Percentiles rank a stretch among this genome's conserved stretches.
Conservation (phyloP, 2,888 invertebrate genomes). For the Hydraecia micacea region DNA sequence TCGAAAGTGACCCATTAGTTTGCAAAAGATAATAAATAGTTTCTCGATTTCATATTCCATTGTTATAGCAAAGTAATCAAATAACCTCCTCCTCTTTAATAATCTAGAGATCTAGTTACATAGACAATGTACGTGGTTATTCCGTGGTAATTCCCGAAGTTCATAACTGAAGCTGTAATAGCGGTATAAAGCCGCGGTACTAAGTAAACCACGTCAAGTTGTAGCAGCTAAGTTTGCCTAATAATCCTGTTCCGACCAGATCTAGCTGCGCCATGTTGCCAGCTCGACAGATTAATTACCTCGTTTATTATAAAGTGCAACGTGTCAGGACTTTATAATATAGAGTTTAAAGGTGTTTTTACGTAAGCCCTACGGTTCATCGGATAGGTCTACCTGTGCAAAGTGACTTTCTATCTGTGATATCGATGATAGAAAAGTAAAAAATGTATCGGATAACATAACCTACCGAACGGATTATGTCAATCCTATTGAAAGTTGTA, state of each 20-base stretch:
- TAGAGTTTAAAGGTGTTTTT: constrained; percentile 1
- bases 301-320: constrained; percentile 49
- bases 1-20: neutral
- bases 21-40: neutral
- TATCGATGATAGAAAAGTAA: no score
- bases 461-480: neutral
- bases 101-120: neutral
- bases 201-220: constrained; percentile 67
- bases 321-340: constrained; percentile 17
- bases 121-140: constrained; percentile 24
- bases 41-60: neutral
- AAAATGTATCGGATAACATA: neutral
- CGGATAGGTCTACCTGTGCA: no score
- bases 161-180: constrained; percentile 59
- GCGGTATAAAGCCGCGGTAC: constrained; percentile 59
- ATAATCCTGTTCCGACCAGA: constrained; percentile 72
- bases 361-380: neutral
- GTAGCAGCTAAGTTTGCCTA: constrained; percentile 70
- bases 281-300: constrained; percentile 81
- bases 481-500: neutral
- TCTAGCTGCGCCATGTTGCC: constrained; percentile 68
- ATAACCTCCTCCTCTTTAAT: neutral
- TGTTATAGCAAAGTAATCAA: constrained; percentile 13
- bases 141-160: constrained; percentile 44
- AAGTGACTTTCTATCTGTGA: neutral